Evolutionary conservation across 2,113 vertebrate genomes (phyloP), one percentile per base, ranked within the genome.

Genomic region (Tiliqua scincoides): DNA sequence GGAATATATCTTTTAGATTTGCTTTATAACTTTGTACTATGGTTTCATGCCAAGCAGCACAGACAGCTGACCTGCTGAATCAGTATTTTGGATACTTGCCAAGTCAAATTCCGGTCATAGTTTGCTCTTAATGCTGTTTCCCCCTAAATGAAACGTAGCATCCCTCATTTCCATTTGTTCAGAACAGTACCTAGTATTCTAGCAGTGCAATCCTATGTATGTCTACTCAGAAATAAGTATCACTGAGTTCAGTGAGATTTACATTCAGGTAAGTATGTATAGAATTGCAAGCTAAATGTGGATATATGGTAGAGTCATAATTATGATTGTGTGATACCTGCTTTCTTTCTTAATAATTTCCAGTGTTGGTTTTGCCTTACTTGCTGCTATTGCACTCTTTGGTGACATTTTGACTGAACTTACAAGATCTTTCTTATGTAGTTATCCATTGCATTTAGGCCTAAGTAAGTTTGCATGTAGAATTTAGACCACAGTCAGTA

Each of bases 31-130:
- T 86, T 77, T 85, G 76, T 40, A 37, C 35, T 21, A 23, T 65
- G 27, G 23, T 79, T 59, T 32, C 57, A 80, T 61, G 57, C 25
- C 57, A 65, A 48, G 12, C 40, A 54, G 30, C 9, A 17, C 52
- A 37, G 54, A 72, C 78, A 91, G 67, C 43, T 6, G 85, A 0
- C 40, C 12, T 88, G 82, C 48, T 87, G 71, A 77, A 62, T 91
- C 17, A 8, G n/a, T 87, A 21, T 6, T 76, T 92, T 87, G 84
- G n/a, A 54, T n/a, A 25, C 35, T 27, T 84, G 81, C 65, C 86
- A 72, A 23, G 4, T 84, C 78, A 83, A 18, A 79, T 88, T 87
- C 0, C 0, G 87, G 79, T 89, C 76, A 63, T 40, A 89, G 62
- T 15, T 71, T 88, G 68, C 82, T 88, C 59, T 48, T 35, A 87